Base-by-base conservation (phyloP, 2,888 invertebrate species). In the Campopleginae sp. region DNA sequence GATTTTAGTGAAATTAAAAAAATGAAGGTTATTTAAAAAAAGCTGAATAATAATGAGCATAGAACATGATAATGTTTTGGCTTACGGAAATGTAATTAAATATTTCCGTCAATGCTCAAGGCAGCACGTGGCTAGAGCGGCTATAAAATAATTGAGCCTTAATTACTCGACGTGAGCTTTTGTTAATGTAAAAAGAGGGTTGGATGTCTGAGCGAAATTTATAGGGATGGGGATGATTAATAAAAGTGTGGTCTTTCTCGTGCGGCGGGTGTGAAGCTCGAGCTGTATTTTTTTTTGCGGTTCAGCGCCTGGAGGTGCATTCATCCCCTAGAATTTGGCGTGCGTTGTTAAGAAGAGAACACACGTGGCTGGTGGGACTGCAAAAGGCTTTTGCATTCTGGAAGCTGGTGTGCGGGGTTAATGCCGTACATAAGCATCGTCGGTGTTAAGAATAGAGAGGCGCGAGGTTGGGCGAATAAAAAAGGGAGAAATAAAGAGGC, bases 91-190 rank as follows among this genome's bases (percentile, higher is more conserved):
- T 31, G 66, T 82, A 82, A 78, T 82, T 72, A 72, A 71, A 82
- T 66, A 81, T 72, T 84, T 86, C 66, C 81, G 78, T 78, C 75
- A 71, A 70, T 33, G 42, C 17, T 33, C 27, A 27, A 51, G 27
- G 46, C 23, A 44, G 8, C 58, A 76, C 68, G 77, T 78, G 46
- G 72, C 61, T 78, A 46, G n/a, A n/a, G n/a, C 71, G 83, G 80
- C 86, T 83, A 27, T 17, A n/a, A 70, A 70, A 88, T 90, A 90
- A 90, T 90, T 87, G 86, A 86, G 42, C 54, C 84, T 86, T 87
- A 89, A 89, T 90, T 88, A 89, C 87, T 84, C 78, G 33, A n/a
- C 33, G 10, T n/a, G n/a, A 33, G 48, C 66, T 74, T 66, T 66
- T 17, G 72, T 54, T 3, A 58, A 77, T n/a, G 44, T 27, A 27